Evolutionary conservation across 1,140 invertebrate species (phyloP), one percentile per base, ranked within the genome.

Genomic region (Dolichoris vasculosae): DNA sequence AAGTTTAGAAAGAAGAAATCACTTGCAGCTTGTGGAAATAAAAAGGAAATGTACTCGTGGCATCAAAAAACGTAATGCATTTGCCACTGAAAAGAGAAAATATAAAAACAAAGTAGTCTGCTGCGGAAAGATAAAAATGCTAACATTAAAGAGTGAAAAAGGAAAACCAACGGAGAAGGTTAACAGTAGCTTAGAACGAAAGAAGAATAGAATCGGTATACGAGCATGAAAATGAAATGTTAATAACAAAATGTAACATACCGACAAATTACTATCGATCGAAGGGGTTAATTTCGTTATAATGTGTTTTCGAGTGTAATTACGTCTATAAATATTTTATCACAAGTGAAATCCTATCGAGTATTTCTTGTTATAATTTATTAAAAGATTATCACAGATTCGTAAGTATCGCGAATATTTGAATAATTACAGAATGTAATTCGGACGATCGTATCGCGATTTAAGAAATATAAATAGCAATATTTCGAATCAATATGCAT

Each of bases 31-130:
- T 43, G 38, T 11, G 17, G 9, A n/a, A 73, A 73, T 73, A 73
- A 73, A 43, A 73, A 43, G 69, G 26, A 73, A 73, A 73, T 43
- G 11, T 69, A 73, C 35, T 73, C n/a, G 8, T 17, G n/a, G 69
- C 69, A 73, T 73, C 17, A 73, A 59, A 73, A 73, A 73, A 73
- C 7, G 38, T 73, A 73, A 73, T 73, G 69, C 69, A 73, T 73
- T 73, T 73, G 9, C 69, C 38, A 73, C 15, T 73, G 9, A 73
- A 43, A 38, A 73, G 7, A 43, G 69, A 43, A 73, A 73, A 73
- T 73, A 20, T 73, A 40, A 69, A 43, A 26, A 73, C 69, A 73
- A 73, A 40, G 23, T 43, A 73, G 23, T 13, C 35, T 73, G 69
- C 23, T 4, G n/a, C 9, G 26, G 38, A 43, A 73, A 73, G 69